These are phyloP conservation scores for Drosophila neonasuta DNA, from an alignment of 2,888 invertebrate species.

Conservation along the genomic window DNA sequence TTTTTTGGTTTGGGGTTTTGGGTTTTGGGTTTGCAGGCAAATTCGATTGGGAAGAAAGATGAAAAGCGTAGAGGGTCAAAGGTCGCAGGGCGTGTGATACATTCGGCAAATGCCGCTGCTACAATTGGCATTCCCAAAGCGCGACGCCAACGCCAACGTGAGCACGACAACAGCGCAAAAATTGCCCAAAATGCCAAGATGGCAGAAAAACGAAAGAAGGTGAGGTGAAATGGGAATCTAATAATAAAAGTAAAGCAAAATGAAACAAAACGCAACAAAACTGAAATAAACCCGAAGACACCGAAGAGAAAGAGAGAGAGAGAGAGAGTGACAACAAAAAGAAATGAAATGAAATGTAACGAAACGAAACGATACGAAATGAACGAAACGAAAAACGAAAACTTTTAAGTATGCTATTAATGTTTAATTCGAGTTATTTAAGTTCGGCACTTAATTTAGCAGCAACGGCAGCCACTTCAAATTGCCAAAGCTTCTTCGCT, in stretches of 20 bases:
- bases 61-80: slow-evolving; percentile 33
- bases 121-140: slow-evolving; percentile 31
- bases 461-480: slow-evolving; percentile 40
- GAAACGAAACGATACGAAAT: slow-evolving; percentile 24
- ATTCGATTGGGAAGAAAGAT: slow-evolving; percentile 32
- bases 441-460: slow-evolving; percentile 76
- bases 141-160: slow-evolving; percentile 12
- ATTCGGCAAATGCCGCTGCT: slow-evolving; percentile 30
- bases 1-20: slow-evolving; percentile 13
- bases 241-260: slow-evolving; percentile 49
- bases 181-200: slow-evolving; percentile 14
- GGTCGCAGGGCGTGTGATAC: slow-evolving; percentile 31
- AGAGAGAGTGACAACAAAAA: slow-evolving; percentile 12
- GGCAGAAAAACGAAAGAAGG: neutral
- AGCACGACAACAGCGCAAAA: slow-evolving; percentile 8
- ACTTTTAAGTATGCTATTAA: slow-evolving; percentile 77
- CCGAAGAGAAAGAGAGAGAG: neutral
- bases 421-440: slow-evolving; percentile 78
- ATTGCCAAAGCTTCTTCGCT: slow-evolving; percentile 26
- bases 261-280: slow-evolving; percentile 23
- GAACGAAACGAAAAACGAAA: slow-evolving; percentile 41
- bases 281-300: slow-evolving; percentile 10
- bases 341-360: slow-evolving; percentile 18
- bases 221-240: slow-evolving; percentile 40
- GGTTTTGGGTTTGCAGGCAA: slow-evolving; percentile 4